These are phyloP conservation scores for Microctonus hyperodae DNA, from an alignment of 2,888 invertebrate genomes.

Conservation along the genomic window DNA sequence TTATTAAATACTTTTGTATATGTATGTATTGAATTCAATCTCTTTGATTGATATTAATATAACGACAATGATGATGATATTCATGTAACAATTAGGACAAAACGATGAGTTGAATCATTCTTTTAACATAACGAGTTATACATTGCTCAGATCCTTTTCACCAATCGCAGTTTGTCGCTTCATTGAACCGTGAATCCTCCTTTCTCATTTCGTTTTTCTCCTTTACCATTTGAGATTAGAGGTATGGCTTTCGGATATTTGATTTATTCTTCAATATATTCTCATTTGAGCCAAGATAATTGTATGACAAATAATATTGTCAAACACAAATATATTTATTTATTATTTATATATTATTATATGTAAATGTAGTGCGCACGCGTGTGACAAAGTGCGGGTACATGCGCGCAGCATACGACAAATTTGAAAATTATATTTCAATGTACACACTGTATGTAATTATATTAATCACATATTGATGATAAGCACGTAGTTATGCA, in stretches of 20 bases:
- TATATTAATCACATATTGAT: background rate
- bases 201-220: slow-evolving; percentile 42
- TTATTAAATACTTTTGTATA: too few relatives aligned
- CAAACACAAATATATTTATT: slow-evolving; percentile 1
- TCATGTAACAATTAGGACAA: background rate
- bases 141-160: slow-evolving; percentile 35
- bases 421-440: slow-evolving; percentile 13
- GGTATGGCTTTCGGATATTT: background rate
- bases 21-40: background rate
- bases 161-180: slow-evolving; percentile 50
- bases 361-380: slow-evolving; percentile 14
- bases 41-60: background rate
- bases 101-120: slow-evolving; percentile 19
- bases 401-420: slow-evolving; percentile 19
- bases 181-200: slow-evolving; percentile 56
- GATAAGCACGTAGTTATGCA: background rate
- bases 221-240: background rate
- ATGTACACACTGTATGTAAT: background rate
- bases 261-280: background rate
- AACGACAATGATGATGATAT: slow-evolving; percentile 1
- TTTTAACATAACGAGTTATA: slow-evolving; percentile 36
- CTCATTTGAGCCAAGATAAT: background rate
- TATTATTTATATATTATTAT: background rate
- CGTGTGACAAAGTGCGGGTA: slow-evolving; percentile 18
- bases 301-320: background rate